Percentiles rank a stretch among this genome's conserved stretches.
Conservation (phyloP, 2,888 invertebrate species). For the Furcula furcula region DNA sequence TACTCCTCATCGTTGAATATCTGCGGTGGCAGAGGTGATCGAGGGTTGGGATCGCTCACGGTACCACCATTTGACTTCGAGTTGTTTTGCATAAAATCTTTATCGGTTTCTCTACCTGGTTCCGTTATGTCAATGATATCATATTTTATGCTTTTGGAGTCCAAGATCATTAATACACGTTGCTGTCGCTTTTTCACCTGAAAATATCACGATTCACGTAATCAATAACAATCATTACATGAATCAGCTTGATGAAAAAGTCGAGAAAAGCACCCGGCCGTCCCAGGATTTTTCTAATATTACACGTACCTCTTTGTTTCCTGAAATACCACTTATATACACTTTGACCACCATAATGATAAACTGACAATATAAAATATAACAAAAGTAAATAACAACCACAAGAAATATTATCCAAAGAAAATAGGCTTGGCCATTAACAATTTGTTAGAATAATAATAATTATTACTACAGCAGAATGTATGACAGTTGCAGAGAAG, state of each 20-base stretch:
- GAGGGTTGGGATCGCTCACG: constrained; percentile 86
- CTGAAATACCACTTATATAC: constrained; percentile 95
- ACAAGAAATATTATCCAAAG: constrained; percentile 52
- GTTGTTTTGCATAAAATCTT: constrained; percentile 96
- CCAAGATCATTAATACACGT: constrained; percentile 95
- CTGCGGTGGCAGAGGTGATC: constrained; percentile 95
- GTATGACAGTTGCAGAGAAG: constrained; percentile 35
- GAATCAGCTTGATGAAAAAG: constrained; percentile 64
- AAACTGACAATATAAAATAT: constrained; percentile 42
- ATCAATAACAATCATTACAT: constrained; percentile 60
- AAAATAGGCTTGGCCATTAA: constrained; percentile 80
- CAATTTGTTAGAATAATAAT: constrained; percentile 63
- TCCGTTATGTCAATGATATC: constrained; percentile 97
- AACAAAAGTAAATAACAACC: constrained; percentile 51
- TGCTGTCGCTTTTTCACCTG: constrained; percentile 98
- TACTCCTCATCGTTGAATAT: constrained; percentile 96
- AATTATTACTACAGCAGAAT: constrained; percentile 45
- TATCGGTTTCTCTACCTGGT: constrained; percentile 93
- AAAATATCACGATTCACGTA: constrained; percentile 59
- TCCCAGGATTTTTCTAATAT: constrained; percentile 65
- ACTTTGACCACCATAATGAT: constrained; percentile 93
- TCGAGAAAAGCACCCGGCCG: constrained; percentile 59
- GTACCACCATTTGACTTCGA: constrained; percentile 88
- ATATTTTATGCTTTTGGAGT: constrained; percentile 94
- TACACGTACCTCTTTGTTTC: constrained; percentile 94